A percentile compares a stretch with the other conserved stretches of the same genome.
Conservation (phyloP, 2,113 vertebrate genomes). For the Gorsachius goisagi region DNA sequence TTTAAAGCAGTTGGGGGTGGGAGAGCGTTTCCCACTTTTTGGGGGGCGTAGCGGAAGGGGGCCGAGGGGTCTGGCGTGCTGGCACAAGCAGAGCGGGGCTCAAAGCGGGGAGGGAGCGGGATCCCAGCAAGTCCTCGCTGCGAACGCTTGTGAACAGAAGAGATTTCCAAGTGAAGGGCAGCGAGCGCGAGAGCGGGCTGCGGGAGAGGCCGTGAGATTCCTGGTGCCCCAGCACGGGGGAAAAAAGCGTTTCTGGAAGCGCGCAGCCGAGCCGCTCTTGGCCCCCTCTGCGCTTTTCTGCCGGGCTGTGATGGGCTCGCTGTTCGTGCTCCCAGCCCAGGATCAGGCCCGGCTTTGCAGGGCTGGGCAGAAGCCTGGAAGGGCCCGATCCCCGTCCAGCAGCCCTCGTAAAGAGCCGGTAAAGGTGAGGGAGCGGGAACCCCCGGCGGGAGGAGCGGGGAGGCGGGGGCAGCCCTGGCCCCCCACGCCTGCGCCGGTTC, state of each 20-base stretch:
- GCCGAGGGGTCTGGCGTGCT: fast-evolving
- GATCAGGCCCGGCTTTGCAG: not conserved
- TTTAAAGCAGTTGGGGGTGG: not conserved
- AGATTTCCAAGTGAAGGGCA: not conserved
- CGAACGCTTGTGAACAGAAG: not conserved
- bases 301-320: not conserved
- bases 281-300: not conserved
- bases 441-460: fast-evolving
- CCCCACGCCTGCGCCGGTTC: fast-evolving
- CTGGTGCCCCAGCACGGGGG: not conserved
- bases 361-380: not conserved
- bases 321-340: not conserved
- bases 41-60: not conserved
- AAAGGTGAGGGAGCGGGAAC: fast-evolving
- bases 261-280: not conserved
- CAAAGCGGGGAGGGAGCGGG: not conserved
- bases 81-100: not conserved
- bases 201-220: not conserved
- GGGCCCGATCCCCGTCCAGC: fast-evolving
- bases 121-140: not conserved
- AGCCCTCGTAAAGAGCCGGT: not conserved
- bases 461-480: fast-evolving
- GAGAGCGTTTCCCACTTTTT: not conserved
- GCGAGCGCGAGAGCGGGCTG: not conserved
- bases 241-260: not conserved